These are phyloP conservation scores for Columba janthina DNA, from an alignment of 2,113 vertebrate genomes.

Conservation along the genomic window DNA sequence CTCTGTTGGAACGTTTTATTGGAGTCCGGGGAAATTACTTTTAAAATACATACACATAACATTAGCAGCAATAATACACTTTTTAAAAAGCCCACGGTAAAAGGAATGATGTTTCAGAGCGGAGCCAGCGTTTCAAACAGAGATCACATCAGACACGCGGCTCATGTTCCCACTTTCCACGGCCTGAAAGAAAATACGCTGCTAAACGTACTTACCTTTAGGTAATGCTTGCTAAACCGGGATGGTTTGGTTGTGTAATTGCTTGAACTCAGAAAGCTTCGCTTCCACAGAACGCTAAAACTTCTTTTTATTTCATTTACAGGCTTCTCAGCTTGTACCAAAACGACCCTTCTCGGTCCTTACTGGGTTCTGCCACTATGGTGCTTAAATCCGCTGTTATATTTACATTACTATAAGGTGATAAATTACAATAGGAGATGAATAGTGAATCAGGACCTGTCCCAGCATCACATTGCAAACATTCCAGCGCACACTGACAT, in stretches of 20 bases:
- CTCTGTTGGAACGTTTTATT: not conserved
- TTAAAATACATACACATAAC: conserved; percentile 21
- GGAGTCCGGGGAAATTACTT: conserved; percentile 56
- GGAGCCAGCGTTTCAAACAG: not conserved
- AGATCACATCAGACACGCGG: not conserved
- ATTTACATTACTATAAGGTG: not conserved
- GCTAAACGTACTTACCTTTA: not conserved
- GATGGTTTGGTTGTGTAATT: not conserved
- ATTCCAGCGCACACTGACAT: not conserved
- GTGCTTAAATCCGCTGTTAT: not conserved
- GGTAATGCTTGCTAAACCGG: not conserved
- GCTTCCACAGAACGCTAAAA: not conserved
- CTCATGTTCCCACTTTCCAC: not conserved
- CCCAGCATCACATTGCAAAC: accelerated
- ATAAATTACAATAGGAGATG: not conserved
- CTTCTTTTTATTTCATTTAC: not conserved
- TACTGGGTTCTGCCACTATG: not conserved
- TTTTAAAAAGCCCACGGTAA: not conserved
- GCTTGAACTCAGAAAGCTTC: not conserved
- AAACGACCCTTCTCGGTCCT: not conserved
- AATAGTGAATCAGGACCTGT: not conserved
- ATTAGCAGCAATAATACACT: conserved; percentile 29
- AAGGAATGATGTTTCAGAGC: not conserved
- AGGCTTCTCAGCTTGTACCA: not conserved
- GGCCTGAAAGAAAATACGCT: not conserved